Evolutionary conservation across 35 echinoderm and acorn worm species (phyloP).

Genomic region (Lytechinus variegatus): DNA sequence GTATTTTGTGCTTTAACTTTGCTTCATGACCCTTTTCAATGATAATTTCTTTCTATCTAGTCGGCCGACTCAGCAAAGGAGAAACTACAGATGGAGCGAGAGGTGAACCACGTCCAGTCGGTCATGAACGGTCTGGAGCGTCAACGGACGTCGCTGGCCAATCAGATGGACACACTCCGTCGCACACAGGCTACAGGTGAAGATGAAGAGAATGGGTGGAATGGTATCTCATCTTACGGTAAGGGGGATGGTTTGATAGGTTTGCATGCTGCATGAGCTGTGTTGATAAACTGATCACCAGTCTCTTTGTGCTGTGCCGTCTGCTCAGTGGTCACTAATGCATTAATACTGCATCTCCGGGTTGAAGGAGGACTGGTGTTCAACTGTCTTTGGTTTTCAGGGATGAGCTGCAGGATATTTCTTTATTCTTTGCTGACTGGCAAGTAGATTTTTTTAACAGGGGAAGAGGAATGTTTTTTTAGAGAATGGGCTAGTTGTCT

Average conservation of each 20-base stretch:
- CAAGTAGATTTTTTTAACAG: too few species aligned
- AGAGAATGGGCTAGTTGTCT: too few species aligned
- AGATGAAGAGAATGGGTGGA: slow-evolving; percentile 46
- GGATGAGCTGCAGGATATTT: too few species aligned
- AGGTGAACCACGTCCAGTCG: slow-evolving; percentile 70
- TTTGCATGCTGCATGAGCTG: slow-evolving; percentile 15
- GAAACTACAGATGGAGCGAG: slow-evolving; percentile 75
- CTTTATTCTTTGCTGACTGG: too few species aligned
- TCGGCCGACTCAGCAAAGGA: slow-evolving; percentile 56
- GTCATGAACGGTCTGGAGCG: slow-evolving; percentile 65
- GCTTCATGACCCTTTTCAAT: neutral
- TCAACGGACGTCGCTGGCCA: slow-evolving; percentile 52
- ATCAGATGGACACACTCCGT: slow-evolving; percentile 66
- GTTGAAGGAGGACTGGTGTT: too few species aligned
- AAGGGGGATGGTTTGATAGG: neutral
- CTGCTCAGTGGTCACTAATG: neutral
- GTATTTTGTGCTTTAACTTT: too few species aligned
- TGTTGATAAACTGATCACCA: neutral
- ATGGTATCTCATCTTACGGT: slow-evolving; percentile 7
- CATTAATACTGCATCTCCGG: neutral
- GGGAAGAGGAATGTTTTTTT: too few species aligned
- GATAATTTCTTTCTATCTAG: slow-evolving; percentile 28
- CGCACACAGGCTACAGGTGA: slow-evolving; percentile 33
- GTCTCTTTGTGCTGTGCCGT: neutral
- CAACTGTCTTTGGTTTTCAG: too few species aligned